These are phyloP conservation scores for Cygnus olor DNA, from an alignment of 2,797 vertebrate genomes.

Conservation along the genomic window DNA sequence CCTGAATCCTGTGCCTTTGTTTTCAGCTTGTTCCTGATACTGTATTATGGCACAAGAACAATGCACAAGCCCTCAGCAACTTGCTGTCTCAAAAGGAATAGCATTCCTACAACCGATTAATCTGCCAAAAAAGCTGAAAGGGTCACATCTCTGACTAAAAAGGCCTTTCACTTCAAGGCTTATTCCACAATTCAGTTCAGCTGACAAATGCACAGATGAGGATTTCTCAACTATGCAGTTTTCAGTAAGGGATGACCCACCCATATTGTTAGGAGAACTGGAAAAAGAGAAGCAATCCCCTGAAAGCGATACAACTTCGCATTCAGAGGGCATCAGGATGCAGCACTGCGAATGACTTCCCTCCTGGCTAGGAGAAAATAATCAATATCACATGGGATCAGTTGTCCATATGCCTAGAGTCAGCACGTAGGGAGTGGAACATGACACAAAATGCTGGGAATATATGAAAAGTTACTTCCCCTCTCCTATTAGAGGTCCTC, in stretches of 20 bases:
- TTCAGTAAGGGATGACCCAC: background rate
- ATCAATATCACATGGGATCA: background rate
- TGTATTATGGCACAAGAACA: background rate
- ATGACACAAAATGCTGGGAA: background rate
- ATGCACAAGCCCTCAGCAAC: background rate
- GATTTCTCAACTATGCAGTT: slow-evolving; percentile 16
- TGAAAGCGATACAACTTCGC: background rate
- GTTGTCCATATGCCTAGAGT: background rate
- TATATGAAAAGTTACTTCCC: background rate
- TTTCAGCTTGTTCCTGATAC: background rate
- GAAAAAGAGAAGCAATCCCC: background rate
- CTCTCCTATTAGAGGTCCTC: background rate
- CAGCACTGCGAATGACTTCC: background rate
- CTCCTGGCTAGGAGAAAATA: background rate
- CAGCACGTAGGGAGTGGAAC: background rate
- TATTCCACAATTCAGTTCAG: slow-evolving; percentile 13
- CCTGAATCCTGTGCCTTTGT: background rate
- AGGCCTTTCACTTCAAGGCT: slow-evolving; percentile 26
- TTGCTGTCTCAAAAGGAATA: background rate
- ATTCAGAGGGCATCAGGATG: accelerated
- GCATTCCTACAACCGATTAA: background rate
- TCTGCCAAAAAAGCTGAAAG: background rate
- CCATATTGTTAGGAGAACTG: background rate
- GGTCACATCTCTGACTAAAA: background rate
- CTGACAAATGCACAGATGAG: background rate